Evolutionary conservation across 2,113 vertebrate species (phyloP).

Genomic region (Lucifuga dentata): DNA sequence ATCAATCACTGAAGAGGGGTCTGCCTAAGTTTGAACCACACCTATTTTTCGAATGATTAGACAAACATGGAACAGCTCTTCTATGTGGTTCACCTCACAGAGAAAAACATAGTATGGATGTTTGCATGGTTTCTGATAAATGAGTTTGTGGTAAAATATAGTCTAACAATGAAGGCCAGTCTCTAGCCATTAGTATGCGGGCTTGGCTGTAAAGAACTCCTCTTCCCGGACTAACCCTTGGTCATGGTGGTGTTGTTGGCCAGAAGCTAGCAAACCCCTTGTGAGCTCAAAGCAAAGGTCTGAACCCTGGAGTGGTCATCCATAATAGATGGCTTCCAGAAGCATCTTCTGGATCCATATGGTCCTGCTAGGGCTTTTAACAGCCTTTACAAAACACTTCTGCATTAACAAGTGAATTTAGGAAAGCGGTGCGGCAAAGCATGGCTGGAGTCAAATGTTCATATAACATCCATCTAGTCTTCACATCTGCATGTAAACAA

Average conservation of each 20-base stretch:
- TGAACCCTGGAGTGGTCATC: conserved; percentile 70
- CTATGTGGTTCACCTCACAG: background rate
- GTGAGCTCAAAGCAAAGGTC: conserved; percentile 43
- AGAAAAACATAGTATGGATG: conserved; percentile 5
- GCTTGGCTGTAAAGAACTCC: conserved; percentile 52
- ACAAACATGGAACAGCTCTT: too few relatives aligned
- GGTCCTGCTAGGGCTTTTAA: conserved; percentile 66
- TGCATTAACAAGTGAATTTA: conserved; percentile 60
- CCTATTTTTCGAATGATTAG: too few relatives aligned
- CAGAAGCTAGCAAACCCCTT: conserved; percentile 38
- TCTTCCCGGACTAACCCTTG: conserved; percentile 58
- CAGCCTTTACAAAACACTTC: conserved; percentile 67
- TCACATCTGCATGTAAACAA: conserved; percentile 7
- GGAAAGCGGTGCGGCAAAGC: conserved; percentile 35
- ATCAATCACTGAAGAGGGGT: background rate
- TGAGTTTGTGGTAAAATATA: conserved; percentile 51
- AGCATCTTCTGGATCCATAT: conserved; percentile 51
- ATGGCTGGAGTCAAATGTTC: conserved; percentile 8
- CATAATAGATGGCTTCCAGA: conserved; percentile 75
- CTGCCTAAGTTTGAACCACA: too few relatives aligned
- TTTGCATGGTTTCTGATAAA: conserved; percentile 33
- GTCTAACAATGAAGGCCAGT: conserved; percentile 29
- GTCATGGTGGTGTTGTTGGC: conserved; percentile 43
- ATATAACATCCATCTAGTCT: conserved; percentile 7
- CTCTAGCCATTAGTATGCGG: conserved; percentile 57